These are phyloP conservation scores for Trachelipus rathkii DNA, from an alignment of 1,140 invertebrate genomes.

Conservation along the genomic window DNA sequence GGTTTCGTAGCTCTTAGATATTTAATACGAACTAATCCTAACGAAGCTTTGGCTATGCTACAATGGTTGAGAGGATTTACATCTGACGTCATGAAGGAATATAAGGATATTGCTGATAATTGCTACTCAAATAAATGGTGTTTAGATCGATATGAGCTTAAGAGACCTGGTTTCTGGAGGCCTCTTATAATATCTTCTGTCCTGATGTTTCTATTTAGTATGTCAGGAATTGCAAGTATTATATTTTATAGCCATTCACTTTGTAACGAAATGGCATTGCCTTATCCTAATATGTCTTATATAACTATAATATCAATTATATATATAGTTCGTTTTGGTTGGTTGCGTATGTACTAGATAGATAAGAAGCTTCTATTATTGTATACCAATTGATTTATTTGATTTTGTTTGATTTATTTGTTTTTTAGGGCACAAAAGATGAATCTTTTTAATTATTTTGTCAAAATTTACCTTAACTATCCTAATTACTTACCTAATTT, in stretches of 20 bases:
- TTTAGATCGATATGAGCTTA: constrained; percentile 34
- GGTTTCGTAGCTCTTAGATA: constrained; percentile 42
- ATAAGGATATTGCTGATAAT: constrained; percentile 42
- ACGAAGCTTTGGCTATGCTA: constrained; percentile 37
- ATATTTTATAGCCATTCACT: constrained; percentile 38
- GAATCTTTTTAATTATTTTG: too few relatives aligned
- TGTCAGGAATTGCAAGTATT: constrained; percentile 40
- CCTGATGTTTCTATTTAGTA: constrained; percentile 43
- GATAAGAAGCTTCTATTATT: too few relatives aligned
- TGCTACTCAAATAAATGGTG: constrained; percentile 37
- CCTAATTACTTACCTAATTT: too few relatives aligned
- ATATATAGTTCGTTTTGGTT: constrained; percentile 34
- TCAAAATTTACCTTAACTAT: too few relatives aligned
- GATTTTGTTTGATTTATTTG: too few relatives aligned
- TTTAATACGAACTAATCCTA: constrained; percentile 37
- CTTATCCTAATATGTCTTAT: constrained; percentile 35
- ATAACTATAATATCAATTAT: constrained; percentile 36
- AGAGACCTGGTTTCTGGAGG: constrained; percentile 41
- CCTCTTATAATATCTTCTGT: constrained; percentile 39
- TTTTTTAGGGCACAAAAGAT: too few relatives aligned
- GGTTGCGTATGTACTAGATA: constrained; percentile 34
- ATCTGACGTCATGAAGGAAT: constrained; percentile 43
- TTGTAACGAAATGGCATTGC: constrained; percentile 35
- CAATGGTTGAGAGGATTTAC: constrained; percentile 42
- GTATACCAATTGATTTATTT: too few relatives aligned